Base-by-base conservation (phyloP, 2,888 invertebrate genomes). In the Labia minor region DNA sequence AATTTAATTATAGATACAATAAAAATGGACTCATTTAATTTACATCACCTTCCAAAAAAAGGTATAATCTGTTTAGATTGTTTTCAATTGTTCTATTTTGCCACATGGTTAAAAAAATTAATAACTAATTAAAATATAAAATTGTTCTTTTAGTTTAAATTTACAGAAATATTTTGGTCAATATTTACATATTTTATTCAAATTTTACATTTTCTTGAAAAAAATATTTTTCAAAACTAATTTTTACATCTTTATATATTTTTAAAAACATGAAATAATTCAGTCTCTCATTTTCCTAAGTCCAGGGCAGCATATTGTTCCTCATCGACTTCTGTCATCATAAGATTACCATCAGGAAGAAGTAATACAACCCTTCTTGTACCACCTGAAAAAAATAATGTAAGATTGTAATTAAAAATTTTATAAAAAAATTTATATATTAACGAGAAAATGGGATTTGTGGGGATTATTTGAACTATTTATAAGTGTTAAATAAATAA, bases 261-360 rank as follows among this genome's bases (percentile, higher is more conserved):
- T n/a, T n/a, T n/a, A n/a, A n/a, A n/a, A n/a, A n/a, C n/a, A n/a
- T 8, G 11, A 33, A 33, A 33, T 8, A 8, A 11, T 33, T 33
- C 33, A 33, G 33, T 33, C 33, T 33, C 11, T 33, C 83, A 78
- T 81, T 85, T 74, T 77, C 83, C 79, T 76, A 86, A 73, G 80
- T 81, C 73, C 76, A 85, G 73, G 20, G 88, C 87, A 70, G 87
- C 87, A 72, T 87, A 92, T 75, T 92, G 92, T 74, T 92, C 91
- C 73, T 89, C 90, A 72, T 91, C 89, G 69, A 92, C 86, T 77
- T 92, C 90, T 4, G 92, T 92, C 85, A 91, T 89, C 81, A 92
- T 90, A 69, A 91, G 82, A 74, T 88, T 90, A 70, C 92, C 92
- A 76, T 92, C 91, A 8, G 91, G 91, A 72, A 92, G 79, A 73